A percentile compares a stretch with the other conserved stretches of the same genome.
These are phyloP conservation scores for Diphyllodes magnificus DNA, from an alignment of 2,113 vertebrate genomes.

Conservation along the genomic window DNA sequence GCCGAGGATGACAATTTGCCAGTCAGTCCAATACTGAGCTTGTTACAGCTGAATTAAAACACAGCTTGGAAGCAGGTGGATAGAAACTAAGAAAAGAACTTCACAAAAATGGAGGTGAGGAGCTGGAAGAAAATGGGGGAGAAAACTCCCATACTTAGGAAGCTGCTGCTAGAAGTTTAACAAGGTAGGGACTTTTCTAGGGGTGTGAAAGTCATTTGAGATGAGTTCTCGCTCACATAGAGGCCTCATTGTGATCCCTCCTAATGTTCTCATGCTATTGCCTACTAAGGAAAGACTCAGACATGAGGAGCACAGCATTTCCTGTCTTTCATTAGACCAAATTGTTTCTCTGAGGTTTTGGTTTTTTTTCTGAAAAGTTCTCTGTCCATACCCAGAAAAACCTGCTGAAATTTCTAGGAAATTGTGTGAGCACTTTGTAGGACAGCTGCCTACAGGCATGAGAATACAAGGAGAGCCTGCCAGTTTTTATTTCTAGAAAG, in stretches of 20 bases:
- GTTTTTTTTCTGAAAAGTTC: neutral
- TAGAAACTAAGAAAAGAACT: neutral
- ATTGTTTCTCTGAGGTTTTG: neutral
- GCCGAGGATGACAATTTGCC: neutral
- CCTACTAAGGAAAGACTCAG: neutral
- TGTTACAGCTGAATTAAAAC: neutral
- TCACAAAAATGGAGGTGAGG: neutral
- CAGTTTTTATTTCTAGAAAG: slow-evolving; percentile 33
- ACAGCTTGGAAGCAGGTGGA: neutral
- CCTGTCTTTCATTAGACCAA: neutral
- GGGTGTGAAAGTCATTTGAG: neutral
- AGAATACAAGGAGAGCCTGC: neutral
- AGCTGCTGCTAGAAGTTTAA: neutral
- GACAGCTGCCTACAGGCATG: neutral
- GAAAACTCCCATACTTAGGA: neutral
- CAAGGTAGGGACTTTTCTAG: neutral
- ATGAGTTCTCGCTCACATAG: neutral
- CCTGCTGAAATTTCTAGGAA: neutral
- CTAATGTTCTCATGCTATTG: neutral
- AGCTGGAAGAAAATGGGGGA: neutral
- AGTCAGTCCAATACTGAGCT: neutral
- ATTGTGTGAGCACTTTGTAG: neutral
- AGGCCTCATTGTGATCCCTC: neutral
- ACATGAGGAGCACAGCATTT: neutral
- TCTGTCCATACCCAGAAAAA: neutral